Conservation (phyloP, 2,888 invertebrate species). For the Lithophane leautieri region DNA sequence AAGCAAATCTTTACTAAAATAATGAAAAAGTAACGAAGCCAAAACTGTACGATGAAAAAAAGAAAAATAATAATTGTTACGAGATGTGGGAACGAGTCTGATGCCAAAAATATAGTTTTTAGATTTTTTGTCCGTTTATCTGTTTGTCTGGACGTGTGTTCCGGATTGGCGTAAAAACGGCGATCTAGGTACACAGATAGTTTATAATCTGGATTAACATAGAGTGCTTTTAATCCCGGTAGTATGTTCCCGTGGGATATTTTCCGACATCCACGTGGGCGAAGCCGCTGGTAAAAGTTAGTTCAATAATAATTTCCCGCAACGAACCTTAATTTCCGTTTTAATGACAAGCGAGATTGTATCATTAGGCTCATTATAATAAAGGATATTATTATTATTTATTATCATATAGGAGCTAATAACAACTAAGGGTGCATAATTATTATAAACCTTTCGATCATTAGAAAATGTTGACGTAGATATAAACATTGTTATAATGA, state of each 20-base stretch:
- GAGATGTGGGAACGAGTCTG: not conserved
- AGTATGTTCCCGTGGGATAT: not conserved
- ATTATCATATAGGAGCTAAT: not conserved
- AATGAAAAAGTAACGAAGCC: not conserved
- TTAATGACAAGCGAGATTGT: not conserved
- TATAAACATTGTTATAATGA: slow-evolving; percentile 22
- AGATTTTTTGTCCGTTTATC: not conserved
- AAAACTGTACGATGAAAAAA: not conserved
- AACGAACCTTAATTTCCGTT: not conserved
- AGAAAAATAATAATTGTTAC: not conserved
- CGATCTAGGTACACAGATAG: not conserved
- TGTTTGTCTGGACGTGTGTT: not conserved
- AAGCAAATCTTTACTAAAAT: not conserved
- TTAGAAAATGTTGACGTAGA: slow-evolving; percentile 9
- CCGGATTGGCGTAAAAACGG: not conserved
- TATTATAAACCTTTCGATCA: slow-evolving; percentile 4
- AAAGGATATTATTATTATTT: no score
- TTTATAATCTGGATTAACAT: not conserved
- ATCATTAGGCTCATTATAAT: not conserved
- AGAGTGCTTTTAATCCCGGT: not conserved
- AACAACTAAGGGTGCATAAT: not conserved
- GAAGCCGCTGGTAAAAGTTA: not conserved
- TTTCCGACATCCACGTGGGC: not conserved
- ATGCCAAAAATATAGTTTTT: not conserved
- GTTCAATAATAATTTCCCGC: not conserved